Evolutionary conservation across 1,140 invertebrate genomes (phyloP).

Genomic region (Meloidogyne chitwoodi): DNA sequence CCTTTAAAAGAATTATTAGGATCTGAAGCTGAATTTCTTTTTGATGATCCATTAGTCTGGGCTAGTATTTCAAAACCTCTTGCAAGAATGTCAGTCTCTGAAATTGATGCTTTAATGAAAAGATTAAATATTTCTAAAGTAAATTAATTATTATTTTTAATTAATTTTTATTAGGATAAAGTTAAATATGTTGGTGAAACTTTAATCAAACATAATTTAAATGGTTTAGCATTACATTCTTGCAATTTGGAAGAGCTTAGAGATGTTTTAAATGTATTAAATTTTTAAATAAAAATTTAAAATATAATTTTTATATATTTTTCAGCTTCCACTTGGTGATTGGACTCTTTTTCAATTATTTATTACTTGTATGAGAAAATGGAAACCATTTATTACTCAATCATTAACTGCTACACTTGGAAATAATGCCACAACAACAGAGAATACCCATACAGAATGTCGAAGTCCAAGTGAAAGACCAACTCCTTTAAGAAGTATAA

Average conservation of each 20-base stretch:
- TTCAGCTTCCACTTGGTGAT: constrained; percentile 48
- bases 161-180: neutral
- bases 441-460: neutral
- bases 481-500: constrained; percentile 18
- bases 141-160: neutral
- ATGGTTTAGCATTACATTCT: constrained; percentile 52
- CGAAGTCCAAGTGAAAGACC: neutral
- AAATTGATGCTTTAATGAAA: neutral
- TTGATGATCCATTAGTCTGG: constrained; percentile 51
- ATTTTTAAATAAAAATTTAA: neutral
- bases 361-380: constrained; percentile 53
- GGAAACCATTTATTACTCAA: constrained; percentile 35
- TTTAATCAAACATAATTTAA: constrained; percentile 48
- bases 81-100: constrained; percentile 44
- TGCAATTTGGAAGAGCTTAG: constrained; percentile 55
- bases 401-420: constrained; percentile 17
- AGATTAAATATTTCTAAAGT: constrained; percentile 11
- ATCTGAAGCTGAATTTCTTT: constrained; percentile 42
- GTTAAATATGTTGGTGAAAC: constrained; percentile 17
- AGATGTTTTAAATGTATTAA: constrained; percentile 39
- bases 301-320: constrained; percentile 19
- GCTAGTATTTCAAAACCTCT: constrained; percentile 41
- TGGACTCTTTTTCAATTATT: constrained; percentile 55
- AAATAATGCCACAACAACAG: neutral
- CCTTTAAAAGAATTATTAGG: constrained; percentile 32